These are phyloP conservation scores for Mus spicilegus DNA, from an alignment of 2,113 vertebrate genomes.

Conservation along the genomic window DNA sequence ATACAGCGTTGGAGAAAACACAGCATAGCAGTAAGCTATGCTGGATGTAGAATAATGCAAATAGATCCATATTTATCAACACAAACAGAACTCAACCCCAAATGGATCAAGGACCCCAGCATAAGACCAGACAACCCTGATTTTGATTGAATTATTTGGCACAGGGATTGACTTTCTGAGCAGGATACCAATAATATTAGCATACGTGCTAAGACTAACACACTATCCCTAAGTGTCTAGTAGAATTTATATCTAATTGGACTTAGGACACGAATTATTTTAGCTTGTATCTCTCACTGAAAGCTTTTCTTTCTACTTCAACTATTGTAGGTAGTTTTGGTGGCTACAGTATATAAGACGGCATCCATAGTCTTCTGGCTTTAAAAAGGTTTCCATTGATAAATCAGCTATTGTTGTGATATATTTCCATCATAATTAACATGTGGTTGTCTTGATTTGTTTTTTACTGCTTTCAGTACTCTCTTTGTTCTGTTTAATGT, in stretches of 20 bases:
- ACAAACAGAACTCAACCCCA: background rate
- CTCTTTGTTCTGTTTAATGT: background rate
- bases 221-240: background rate
- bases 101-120: background rate
- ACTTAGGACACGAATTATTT: background rate
- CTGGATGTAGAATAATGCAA: background rate
- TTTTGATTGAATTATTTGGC: background rate
- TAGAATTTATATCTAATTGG: background rate
- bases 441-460: background rate
- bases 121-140: background rate
- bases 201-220: background rate
- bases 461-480: background rate
- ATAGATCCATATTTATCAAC: background rate
- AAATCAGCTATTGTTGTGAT: background rate
- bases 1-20: background rate
- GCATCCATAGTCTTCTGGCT: background rate
- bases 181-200: background rate
- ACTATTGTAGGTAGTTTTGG: background rate
- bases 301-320: background rate
- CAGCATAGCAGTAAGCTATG: background rate
- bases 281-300: background rate
- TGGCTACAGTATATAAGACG: background rate
- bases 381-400: background rate
- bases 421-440: background rate
- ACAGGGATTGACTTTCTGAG: background rate